Conservation (phyloP, 2,888 invertebrate genomes). For the Drosophila recens region DNA sequence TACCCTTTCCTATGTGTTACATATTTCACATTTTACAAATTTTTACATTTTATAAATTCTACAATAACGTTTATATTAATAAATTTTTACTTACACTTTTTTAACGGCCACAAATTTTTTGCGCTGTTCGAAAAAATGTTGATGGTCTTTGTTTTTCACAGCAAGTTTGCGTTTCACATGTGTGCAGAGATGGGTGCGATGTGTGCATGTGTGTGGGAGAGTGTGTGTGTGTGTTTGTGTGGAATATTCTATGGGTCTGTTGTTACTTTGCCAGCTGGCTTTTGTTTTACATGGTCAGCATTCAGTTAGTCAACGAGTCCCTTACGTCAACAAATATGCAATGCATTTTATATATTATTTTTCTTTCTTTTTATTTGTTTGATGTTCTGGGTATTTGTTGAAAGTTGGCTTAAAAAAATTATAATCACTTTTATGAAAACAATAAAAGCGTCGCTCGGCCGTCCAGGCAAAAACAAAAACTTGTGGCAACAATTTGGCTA, state of each 20-base stretch:
- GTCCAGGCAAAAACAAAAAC: constrained; percentile 33
- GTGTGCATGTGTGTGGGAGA: neutral
- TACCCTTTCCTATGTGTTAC: neutral
- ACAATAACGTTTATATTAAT: constrained; percentile 1
- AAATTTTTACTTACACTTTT: constrained; percentile 12
- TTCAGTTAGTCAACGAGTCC: constrained; percentile 24
- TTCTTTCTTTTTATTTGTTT: constrained; percentile 1
- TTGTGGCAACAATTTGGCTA: constrained; percentile 57
- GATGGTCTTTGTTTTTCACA: constrained; percentile 16
- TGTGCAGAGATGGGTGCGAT: neutral
- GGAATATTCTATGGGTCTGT: constrained; percentile 1
- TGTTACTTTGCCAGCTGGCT: constrained; percentile 18
- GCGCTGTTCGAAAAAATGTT: neutral
- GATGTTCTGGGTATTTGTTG: constrained; percentile 1
- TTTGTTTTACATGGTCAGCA: constrained; percentile 39
- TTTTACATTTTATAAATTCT: constrained; percentile 5
- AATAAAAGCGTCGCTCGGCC: constrained; percentile 61
- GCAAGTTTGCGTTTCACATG: constrained; percentile 14
- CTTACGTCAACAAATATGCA: constrained; percentile 43
- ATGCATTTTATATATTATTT: constrained; percentile 37
- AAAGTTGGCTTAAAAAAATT: constrained; percentile 51
- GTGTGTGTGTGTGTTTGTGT: neutral
- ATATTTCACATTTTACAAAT: too few species aligned
- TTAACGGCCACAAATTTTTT: constrained; percentile 8
- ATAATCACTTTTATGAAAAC: constrained; percentile 69